Evolutionary conservation across 2,888 invertebrate genomes (phyloP), one percentile per base, ranked within the genome.

Genomic region (Cephus pygmeus): DNA sequence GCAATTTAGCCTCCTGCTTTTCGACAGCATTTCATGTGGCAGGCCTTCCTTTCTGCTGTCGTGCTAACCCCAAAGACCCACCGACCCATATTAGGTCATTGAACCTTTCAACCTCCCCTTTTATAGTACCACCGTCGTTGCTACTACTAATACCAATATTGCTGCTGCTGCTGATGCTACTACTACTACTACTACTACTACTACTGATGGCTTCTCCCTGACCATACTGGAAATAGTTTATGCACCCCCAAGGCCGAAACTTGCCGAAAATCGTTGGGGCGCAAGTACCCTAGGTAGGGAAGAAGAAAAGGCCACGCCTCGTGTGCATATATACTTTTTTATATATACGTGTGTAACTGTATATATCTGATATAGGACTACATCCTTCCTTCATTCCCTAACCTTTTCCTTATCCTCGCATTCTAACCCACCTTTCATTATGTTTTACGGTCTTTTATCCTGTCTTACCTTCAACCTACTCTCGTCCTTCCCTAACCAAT

Each of bases 81-180:
- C 80, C 85, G 81, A 84, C 83, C 83, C 81, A 84, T 81, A 82
- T 84, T 82, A 77, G 85, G 83, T 85, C 83, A 81, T 82, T 85
- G 84, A 85, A 83, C 84, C 75, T 73, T 34, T 56, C 76, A 30
- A 56, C 56, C 23, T 56, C 56, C 56, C 56, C 56, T 56, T 56
- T 56, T 56, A 56, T 56, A 56, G 56, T 56, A 56, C 23, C 56
- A 6, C 56, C 23, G 23, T 56, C 56, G 23, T 9, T 56, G 23
- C 23, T 56, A 23, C 23, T 56, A 56, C 56, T 56, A 15, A 30
- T 23, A 33, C 35, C 23, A 69, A 71, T 69, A 31, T 11, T n/a
- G 33, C 31, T 74, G 33, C 33, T 33, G 40, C 12, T 36, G 6
- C 4, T 31, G 69, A 73, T 36, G 6, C 69, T 40, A 12, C 77